A percentile compares a stretch with the other conserved stretches of the same genome.
These are phyloP conservation scores for Epinotia ramella DNA, from an alignment of 2,888 invertebrate species.

Conservation along the genomic window DNA sequence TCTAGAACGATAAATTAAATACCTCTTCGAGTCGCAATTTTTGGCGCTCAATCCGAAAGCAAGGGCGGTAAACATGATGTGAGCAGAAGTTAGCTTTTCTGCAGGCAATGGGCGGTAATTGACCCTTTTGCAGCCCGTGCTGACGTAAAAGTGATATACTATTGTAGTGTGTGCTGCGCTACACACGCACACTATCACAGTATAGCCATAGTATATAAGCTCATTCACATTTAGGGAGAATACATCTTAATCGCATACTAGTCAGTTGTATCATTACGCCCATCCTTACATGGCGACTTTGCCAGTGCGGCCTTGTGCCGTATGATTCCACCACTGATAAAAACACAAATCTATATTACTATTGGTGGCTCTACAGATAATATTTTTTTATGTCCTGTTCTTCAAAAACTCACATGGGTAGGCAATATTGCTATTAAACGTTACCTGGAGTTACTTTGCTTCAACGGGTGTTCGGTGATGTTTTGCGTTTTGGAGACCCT, in stretches of 20 bases:
- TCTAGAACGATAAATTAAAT: background rate
- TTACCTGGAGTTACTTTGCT: conserved; percentile 60
- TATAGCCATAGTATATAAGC: too few species aligned
- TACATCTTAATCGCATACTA: too few species aligned
- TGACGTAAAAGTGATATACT: background rate
- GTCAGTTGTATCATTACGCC: too few species aligned
- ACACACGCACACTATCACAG: too few species aligned
- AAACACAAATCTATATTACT: background rate
- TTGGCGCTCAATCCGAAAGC: background rate
- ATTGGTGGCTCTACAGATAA: too few species aligned
- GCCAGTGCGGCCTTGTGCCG: too few species aligned
- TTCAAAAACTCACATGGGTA: background rate
- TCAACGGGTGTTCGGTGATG: conserved; percentile 60
- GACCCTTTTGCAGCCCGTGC: too few species aligned
- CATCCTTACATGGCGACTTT: too few species aligned
- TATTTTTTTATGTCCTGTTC: too few species aligned
- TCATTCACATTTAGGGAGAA: too few species aligned
- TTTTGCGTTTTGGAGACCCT: conserved; percentile 71
- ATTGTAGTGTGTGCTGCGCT: background rate
- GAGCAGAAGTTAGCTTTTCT: too few species aligned
- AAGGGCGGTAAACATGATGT: background rate
- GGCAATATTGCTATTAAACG: conserved; percentile 22
- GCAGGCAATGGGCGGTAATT: too few species aligned
- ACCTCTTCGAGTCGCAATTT: background rate
- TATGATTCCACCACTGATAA: background rate